Evolutionary conservation across 1,140 invertebrate genomes (phyloP).

Genomic region (Asbolus verrucosus): DNA sequence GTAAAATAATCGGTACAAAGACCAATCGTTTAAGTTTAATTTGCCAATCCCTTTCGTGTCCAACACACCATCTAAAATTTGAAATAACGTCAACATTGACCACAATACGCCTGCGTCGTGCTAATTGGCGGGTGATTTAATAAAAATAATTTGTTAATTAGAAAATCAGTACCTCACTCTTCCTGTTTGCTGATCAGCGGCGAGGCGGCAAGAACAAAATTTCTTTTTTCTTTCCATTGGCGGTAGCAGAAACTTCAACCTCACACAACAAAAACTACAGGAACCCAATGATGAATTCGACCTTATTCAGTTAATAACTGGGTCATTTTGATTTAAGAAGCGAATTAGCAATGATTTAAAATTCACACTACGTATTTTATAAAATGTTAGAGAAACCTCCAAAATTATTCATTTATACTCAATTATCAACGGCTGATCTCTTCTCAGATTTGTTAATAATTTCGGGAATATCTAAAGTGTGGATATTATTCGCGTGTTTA

Average conservation of each 20-base stretch:
- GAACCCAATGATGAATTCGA: slow-evolving; percentile 49
- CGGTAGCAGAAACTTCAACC: slow-evolving; percentile 32
- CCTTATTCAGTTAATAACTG: slow-evolving; percentile 49
- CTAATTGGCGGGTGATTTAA: slow-evolving; percentile 16
- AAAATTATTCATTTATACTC: too few relatives aligned
- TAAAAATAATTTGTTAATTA: slow-evolving; percentile 9
- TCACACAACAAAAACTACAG: slow-evolving; percentile 45
- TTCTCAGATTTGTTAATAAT: neutral
- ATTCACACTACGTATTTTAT: slow-evolving; percentile 31
- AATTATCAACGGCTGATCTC: too few relatives aligned
- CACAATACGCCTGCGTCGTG: slow-evolving; percentile 20
- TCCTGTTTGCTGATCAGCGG: slow-evolving; percentile 42
- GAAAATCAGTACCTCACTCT: slow-evolving; percentile 42
- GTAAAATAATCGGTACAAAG: slow-evolving; percentile 58
- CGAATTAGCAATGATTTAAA: slow-evolving; percentile 41
- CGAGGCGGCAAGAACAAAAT: slow-evolving; percentile 47
- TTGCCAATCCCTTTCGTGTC: slow-evolving; percentile 58
- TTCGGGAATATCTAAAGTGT: slow-evolving; percentile 9
- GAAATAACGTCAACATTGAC: neutral
- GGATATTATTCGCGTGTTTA: slow-evolving; percentile 14
- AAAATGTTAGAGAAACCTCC: too few relatives aligned
- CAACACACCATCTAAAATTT: slow-evolving; percentile 60
- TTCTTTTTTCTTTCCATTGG: slow-evolving; percentile 48
- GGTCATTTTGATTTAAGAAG: slow-evolving; percentile 51
- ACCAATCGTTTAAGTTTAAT: slow-evolving; percentile 57